Conservation (phyloP, 2,888 invertebrate species). For the Stictocephala bisonia region DNA sequence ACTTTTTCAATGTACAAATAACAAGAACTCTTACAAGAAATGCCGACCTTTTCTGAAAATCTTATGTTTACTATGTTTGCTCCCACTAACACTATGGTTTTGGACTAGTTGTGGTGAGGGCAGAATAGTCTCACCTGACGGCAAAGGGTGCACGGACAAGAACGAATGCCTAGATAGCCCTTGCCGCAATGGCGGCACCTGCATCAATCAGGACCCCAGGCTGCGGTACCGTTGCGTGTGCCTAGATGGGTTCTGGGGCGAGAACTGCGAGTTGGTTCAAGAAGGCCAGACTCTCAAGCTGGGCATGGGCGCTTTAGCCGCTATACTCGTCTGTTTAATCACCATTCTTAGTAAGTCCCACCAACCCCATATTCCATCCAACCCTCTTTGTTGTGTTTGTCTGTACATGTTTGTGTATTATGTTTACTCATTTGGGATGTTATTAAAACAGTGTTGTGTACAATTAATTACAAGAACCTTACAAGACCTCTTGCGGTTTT, state of each 20-base stretch:
- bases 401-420: constrained; percentile 45
- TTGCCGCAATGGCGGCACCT: constrained; percentile 92
- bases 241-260: constrained; percentile 93
- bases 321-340: constrained; percentile 96
- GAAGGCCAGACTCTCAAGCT: constrained; percentile 95
- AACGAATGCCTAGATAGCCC: constrained; percentile 96
- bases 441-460: constrained; percentile 20
- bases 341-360: constrained; percentile 94
- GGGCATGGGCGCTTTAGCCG: constrained; percentile 96
- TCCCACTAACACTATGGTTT: too few relatives aligned
- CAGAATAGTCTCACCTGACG: constrained; percentile 88
- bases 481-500: too few relatives aligned
- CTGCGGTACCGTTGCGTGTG: constrained; percentile 90
- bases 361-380: constrained; percentile 3
- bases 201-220: constrained; percentile 91
- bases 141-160: constrained; percentile 94
- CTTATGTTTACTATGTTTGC: too few relatives aligned
- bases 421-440: constrained; percentile 1
- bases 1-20: too few relatives aligned
- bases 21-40: too few relatives aligned
- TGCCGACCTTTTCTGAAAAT: too few relatives aligned
- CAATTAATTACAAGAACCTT: too few relatives aligned
- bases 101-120: constrained; percentile 92
- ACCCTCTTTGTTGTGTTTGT: constrained; percentile 48
- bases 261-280: constrained; percentile 92